These are phyloP conservation scores for Triops longicaudatus DNA, from an alignment of 1,140 invertebrate species.

Conservation along the genomic window DNA sequence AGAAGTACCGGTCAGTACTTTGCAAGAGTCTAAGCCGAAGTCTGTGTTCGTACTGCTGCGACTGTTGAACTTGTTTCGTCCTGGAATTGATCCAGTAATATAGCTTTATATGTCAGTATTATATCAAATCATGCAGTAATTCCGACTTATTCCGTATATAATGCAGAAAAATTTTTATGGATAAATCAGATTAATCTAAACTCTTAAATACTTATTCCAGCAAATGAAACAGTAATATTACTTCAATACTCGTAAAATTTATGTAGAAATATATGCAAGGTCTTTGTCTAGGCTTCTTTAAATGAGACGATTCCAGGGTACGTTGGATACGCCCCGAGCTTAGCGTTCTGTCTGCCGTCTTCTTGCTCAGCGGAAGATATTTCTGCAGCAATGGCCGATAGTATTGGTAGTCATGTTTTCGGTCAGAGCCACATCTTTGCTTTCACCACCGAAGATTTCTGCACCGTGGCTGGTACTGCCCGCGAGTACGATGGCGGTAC, in stretches of 20 bases:
- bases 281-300: background rate
- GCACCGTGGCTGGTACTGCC: background rate
- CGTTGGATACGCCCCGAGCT: background rate
- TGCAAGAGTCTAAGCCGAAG: background rate
- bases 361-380: conserved; percentile 10
- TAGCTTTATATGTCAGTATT: too few species aligned
- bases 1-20: background rate
- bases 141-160: background rate
- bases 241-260: too few species aligned
- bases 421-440: background rate
- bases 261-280: too few species aligned
- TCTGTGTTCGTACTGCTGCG: background rate
- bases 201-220: too few species aligned
- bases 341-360: conserved; percentile 19
- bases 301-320: background rate
- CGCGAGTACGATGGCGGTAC: conserved; percentile 10
- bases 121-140: too few species aligned
- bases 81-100: background rate
- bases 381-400: background rate
- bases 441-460: conserved; percentile 20
- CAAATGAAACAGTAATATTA: too few species aligned
- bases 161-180: background rate
- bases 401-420: conserved; percentile 13
- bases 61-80: conserved; percentile 8
- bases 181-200: background rate